A percentile compares a stretch with the other conserved stretches of the same genome.
These are phyloP conservation scores for Hirundichthys speculiger DNA, from an alignment of 2,113 vertebrate genomes.

Conservation along the genomic window DNA sequence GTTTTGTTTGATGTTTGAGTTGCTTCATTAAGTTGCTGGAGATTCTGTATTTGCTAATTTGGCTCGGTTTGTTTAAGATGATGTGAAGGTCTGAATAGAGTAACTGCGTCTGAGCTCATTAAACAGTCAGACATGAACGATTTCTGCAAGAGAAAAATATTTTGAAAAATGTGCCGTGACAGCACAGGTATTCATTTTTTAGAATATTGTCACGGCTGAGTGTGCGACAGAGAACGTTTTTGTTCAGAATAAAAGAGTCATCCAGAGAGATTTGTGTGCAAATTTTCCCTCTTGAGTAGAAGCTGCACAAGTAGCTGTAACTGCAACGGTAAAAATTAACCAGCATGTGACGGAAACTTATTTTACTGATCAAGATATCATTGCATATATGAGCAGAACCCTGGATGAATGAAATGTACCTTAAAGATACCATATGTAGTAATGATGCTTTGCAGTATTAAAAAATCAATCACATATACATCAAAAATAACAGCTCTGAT, in stretches of 20 bases:
- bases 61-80: not conserved
- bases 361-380: too few species aligned
- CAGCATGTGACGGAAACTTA: too few species aligned
- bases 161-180: not conserved
- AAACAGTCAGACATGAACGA: not conserved
- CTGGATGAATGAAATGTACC: too few species aligned
- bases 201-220: conserved; percentile 6
- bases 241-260: conserved; percentile 2
- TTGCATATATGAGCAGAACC: too few species aligned
- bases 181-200: conserved; percentile 8
- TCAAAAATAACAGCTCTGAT: too few species aligned
- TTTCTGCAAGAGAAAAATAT: too few species aligned
- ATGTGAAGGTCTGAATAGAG: not conserved
- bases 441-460: too few species aligned
- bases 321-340: too few species aligned
- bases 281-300: not conserved
- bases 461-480: too few species aligned
- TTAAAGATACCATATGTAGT: too few species aligned
- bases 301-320: too few species aligned
- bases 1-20: not conserved
- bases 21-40: not conserved
- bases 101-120: not conserved
- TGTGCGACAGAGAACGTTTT: not conserved
- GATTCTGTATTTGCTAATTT: not conserved
- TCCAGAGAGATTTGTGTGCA: not conserved